Evolutionary conservation across 2,113 vertebrate species (phyloP), one percentile per base, ranked within the genome.

Genomic region (Chaetodon trifascialis): DNA sequence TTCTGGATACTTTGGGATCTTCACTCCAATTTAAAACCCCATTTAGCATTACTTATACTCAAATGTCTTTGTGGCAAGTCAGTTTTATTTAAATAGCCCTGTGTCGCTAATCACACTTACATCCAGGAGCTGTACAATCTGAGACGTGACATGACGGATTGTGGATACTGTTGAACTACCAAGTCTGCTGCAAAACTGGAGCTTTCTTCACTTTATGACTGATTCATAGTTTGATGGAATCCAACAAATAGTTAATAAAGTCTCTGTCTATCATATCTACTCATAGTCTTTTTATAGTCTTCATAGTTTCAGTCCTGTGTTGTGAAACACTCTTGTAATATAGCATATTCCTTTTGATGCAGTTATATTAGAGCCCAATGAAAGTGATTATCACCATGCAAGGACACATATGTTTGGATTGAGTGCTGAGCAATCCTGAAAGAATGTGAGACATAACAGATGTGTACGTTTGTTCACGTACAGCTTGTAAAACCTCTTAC

Each of bases 401-500:
- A 11, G 10, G 11, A 25, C 19, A 56, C 19, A 56, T 15, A 11
- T 34, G 38, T 62, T 65, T 54, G 4, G 10, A 14, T 75, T 64
- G 14, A 55, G 36, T 66, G 51, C 4, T 44, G 23, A 21, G 23
- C 17, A n/a, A 21, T 15, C 16, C 72, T 44, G 16, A 54, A 25
- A 17, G 42, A 17, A n/a, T 10, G 15, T 12, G 15, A 17, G 12
- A 10, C 19, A 14, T 52, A 21, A 23, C 5, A 55, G 4, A 3
- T 25, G 9, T 55, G 25, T 73, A 72, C 17, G 36, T n/a, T 52
- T 19, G 11, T 46, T 63, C n/a, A 46, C 55, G 17, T 63, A 16
- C 36, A 23, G 74, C 21, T 60, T 23, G 2, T 51, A 47, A 83
- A 76, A 60, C 11, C 4, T 21, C 95, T 90, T 95, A 99, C 97